Percentiles rank a stretch among this genome's conserved stretches.
phyloP scores from a whole-genome alignment of 2,113 vertebrate genomes.

The Addax nasomaculatus region DNA sequence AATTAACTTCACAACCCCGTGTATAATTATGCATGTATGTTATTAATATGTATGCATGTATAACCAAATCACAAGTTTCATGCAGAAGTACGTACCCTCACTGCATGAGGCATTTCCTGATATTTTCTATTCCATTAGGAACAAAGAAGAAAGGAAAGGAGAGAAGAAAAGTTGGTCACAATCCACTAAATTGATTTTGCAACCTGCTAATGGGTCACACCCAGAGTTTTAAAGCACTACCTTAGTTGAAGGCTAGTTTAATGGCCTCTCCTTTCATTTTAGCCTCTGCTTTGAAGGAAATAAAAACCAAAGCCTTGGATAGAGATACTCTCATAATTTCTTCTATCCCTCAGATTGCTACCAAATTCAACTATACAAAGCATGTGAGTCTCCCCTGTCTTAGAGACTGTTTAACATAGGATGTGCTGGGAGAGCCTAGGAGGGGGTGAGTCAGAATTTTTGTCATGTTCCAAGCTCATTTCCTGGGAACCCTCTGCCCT shows the following conservation, averaged over 20 bases:
- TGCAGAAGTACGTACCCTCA: background rate
- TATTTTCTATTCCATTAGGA: background rate
- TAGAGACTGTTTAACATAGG: background rate
- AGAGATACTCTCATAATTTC: background rate
- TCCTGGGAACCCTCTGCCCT: background rate
- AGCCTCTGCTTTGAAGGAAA: slow-evolving; percentile 15
- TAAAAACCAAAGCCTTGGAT: background rate
- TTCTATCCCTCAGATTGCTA: background rate
- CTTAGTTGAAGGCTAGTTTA: background rate
- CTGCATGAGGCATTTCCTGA: background rate
- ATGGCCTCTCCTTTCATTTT: background rate
- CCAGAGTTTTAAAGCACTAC: background rate
- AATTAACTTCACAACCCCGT: background rate
- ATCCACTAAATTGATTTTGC: background rate
- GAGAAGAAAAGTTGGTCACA: background rate
- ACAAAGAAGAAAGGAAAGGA: background rate
- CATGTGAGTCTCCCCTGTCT: background rate
- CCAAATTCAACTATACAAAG: background rate
- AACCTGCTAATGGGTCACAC: slow-evolving; percentile 10
- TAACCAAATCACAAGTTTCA: slow-evolving; percentile 3
- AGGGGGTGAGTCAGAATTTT: background rate
- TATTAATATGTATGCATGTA: background rate
- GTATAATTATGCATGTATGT: background rate
- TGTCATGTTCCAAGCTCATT: background rate
- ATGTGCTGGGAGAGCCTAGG: background rate